phyloP scores from a whole-genome alignment of 23 tunicate species.

The Halocynthia roretzi region DNA sequence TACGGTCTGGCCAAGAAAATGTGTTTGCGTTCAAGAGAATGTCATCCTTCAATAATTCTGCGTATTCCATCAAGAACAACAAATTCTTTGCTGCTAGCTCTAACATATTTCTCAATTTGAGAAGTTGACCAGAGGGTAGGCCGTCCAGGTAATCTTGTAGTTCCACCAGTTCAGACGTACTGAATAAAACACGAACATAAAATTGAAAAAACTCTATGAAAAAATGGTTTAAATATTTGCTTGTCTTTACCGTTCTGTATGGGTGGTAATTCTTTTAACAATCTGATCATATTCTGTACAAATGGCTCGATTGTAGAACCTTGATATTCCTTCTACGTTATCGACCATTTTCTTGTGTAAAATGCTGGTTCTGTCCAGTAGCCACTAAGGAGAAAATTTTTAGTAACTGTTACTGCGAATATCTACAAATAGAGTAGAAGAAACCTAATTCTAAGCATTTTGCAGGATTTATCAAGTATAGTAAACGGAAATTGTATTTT shows the following conservation, averaged over 20 bases:
- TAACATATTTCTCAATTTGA: slow-evolving; percentile 64
- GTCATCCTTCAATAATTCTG: slow-evolving; percentile 52
- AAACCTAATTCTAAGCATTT: too few relatives aligned
- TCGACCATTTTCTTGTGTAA: slow-evolving; percentile 78
- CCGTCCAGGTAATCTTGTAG: slow-evolving; percentile 83
- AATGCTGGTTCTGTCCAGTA: slow-evolving; percentile 46
- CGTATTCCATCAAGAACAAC: slow-evolving; percentile 80
- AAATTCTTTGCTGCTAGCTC: slow-evolving; percentile 74
- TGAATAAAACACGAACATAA: slow-evolving; percentile 2
- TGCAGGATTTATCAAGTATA: too few relatives aligned
- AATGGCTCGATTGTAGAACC: slow-evolving; percentile 75
- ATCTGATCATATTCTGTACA: slow-evolving; percentile 80
- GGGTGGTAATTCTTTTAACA: slow-evolving; percentile 75
- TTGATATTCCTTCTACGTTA: slow-evolving; percentile 66
- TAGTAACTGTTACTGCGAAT: too few relatives aligned
- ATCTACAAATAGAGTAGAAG: too few relatives aligned
- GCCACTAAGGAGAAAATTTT: slow-evolving; percentile 32
- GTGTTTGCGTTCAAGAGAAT: slow-evolving; percentile 72
- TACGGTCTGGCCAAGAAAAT: slow-evolving; percentile 84
- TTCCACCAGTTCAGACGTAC: slow-evolving; percentile 76
- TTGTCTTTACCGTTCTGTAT: slow-evolving; percentile 48
- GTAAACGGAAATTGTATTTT: too few relatives aligned
- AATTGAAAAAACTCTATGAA: neutral
- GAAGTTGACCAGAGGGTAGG: slow-evolving; percentile 48
- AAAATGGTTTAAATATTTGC: too few relatives aligned